phyloP scores from a whole-genome alignment of 2,797 vertebrate species.

The Sylvia borin region DNA sequence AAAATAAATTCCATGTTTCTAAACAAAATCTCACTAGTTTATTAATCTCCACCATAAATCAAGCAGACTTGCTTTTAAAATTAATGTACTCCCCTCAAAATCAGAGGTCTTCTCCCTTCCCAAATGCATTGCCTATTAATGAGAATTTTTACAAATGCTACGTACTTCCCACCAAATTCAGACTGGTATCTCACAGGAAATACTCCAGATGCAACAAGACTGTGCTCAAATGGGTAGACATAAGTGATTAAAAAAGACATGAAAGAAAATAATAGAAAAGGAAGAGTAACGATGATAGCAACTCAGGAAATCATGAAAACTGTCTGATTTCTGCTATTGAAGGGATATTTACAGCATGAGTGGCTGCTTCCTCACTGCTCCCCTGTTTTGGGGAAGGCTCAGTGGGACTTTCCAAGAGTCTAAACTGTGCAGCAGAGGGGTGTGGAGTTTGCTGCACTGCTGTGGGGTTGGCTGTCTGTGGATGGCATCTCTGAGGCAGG shows the following conservation, averaged over 20 bases:
- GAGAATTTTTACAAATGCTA: neutral
- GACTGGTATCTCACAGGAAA: neutral
- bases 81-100: neutral
- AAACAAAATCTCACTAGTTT: neutral
- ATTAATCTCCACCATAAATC: neutral
- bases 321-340: neutral
- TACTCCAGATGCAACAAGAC: neutral
- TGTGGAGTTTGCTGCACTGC: neutral
- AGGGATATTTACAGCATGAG: neutral
- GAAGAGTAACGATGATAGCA: neutral
- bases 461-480: neutral
- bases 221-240: neutral
- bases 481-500: neutral
- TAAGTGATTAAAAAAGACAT: neutral
- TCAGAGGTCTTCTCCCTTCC: neutral
- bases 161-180: neutral
- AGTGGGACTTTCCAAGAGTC: neutral
- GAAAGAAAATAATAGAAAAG: neutral
- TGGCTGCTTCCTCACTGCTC: neutral
- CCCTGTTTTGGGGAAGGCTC: neutral
- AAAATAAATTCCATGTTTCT: constrained; percentile 9
- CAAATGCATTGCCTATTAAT: neutral
- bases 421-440: neutral
- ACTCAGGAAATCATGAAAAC: neutral
- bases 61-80: neutral